These are phyloP conservation scores for Cheiracanthium punctorium DNA, from an alignment of 2,888 invertebrate species.

Conservation along the genomic window DNA sequence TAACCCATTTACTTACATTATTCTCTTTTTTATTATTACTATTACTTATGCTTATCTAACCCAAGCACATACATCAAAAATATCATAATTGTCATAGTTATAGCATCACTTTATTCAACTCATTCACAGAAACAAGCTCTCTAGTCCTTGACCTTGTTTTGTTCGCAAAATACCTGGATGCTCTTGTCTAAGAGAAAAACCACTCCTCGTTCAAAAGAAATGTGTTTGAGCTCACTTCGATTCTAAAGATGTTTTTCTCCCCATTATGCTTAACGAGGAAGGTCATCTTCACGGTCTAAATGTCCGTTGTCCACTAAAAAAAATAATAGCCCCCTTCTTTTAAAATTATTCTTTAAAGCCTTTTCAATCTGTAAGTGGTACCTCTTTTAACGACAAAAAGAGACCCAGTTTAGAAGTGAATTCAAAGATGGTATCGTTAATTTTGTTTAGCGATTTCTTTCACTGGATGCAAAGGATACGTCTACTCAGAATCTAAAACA, in stretches of 20 bases:
- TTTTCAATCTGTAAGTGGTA: not conserved
- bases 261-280: constrained; percentile 5
- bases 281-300: constrained; percentile 58
- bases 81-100: not conserved
- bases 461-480: too few species aligned
- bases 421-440: not conserved
- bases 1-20: not conserved
- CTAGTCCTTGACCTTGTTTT: constrained; percentile 46
- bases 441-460: not conserved
- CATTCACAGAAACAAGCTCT: constrained; percentile 6
- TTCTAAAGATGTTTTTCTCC: constrained; percentile 12
- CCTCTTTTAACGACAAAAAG: not conserved
- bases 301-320: constrained; percentile 40
- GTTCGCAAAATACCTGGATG: constrained; percentile 5
- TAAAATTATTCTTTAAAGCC: constrained; percentile 22
- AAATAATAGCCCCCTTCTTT: constrained; percentile 24
- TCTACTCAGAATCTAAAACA: too few species aligned
- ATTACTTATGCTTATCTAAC: too few species aligned
- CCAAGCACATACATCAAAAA: too few species aligned
- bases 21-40: not conserved
- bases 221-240: constrained; percentile 20
- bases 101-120: not conserved
- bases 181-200: constrained; percentile 16
- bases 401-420: not conserved
- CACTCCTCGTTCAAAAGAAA: constrained; percentile 16